Evolutionary conservation across 1,140 invertebrate genomes (phyloP), one percentile per base, ranked within the genome.

Genomic region (Ceratoteleas bidentatus): DNA sequence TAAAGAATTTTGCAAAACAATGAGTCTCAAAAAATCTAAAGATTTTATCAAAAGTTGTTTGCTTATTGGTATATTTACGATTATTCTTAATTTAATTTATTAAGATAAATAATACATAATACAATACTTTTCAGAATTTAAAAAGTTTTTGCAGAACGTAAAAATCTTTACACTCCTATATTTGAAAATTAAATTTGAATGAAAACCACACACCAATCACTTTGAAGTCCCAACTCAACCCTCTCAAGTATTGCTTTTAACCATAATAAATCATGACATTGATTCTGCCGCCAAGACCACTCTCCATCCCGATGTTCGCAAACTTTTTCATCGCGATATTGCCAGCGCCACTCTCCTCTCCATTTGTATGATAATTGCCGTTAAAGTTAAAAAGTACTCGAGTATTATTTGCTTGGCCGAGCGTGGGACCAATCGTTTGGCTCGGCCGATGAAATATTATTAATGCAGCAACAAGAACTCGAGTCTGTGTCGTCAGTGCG

Each of bases 401-500:
- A n/a, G 8, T 16, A 38, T 52, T 38, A 64, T 64, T 64, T 40
- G 15, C 34, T 64, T 14, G 32, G 34, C 33, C 3, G 49, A 6
- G n/a, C 8, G 43, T 9, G 8, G 11, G 10, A 64, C 40, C 38
- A 64, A 52, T 64, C 32, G 47, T 52, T 64, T 38, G 16, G 9
- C 40, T 40, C 50, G 49, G 50, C 52, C 47, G 38, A 64, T 52
- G 40, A 40, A 65, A 66, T 40, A 69, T 52, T 40, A 64, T 64
- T 57, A 57, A 73, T 40, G 40, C 14, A 56, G 24, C 32, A 73
- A 64, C 40, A 60, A 9, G 24, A 53, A 34, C 57, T 24, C 40
- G 57, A 69, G 65, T 68, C 24, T 24, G 52, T 70, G 40, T 75
- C 43, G 65, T 75, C 50, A 61, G 54, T 50, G 54, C 33, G 36